Evolutionary conservation across 92 coral and sea anemone species (phyloP), one percentile per base, ranked within the genome.

Genomic region (Paramuricea clavata): DNA sequence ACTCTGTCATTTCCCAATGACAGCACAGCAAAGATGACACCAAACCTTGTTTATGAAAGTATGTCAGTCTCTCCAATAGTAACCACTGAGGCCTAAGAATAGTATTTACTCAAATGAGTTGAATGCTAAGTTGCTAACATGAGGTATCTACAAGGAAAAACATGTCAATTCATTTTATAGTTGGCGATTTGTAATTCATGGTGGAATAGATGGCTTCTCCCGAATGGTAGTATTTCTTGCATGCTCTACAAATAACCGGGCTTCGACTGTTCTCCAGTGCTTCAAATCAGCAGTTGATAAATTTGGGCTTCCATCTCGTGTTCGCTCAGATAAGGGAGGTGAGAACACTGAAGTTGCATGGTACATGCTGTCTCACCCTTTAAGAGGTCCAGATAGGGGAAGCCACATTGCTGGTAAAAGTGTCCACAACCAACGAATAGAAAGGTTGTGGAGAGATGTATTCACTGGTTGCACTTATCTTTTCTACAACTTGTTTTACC

Each of bases 321-420:
- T 89, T 15, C 83, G 89, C n/a, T 75, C 89, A 21, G 92, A 89
- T 41, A 89, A 89, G 74, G 89, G 91, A 22, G 88, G 91, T 36
- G 91, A 88, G 71, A 88, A 88, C 16, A 73, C 59, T 69, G 91
- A 88, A 59, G 92, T 83, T 4, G 92, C 89, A 28, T 89, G 85
- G 85, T 89, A 62, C 32, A 89, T 89, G 92, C 50, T 89, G 68
- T 74, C 85, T 61, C 92, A 89, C 35, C 85, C 88, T 23, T 61
- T 43, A 67, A 12, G 92, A 76, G 89, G 92, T 35, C 89, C 88
- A 61, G 85, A 88, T 21, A 84, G 92, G 34, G 92, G 92, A n/a
- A 89, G 92, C 84, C 85, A 83, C 17, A 89, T 89, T 61, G 85
- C 92, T 27, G 88, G 92, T 76, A 64, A 86, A 64, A 90, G 88